Conservation (phyloP, 2,888 invertebrate species). For the Andrena bucephala region DNA sequence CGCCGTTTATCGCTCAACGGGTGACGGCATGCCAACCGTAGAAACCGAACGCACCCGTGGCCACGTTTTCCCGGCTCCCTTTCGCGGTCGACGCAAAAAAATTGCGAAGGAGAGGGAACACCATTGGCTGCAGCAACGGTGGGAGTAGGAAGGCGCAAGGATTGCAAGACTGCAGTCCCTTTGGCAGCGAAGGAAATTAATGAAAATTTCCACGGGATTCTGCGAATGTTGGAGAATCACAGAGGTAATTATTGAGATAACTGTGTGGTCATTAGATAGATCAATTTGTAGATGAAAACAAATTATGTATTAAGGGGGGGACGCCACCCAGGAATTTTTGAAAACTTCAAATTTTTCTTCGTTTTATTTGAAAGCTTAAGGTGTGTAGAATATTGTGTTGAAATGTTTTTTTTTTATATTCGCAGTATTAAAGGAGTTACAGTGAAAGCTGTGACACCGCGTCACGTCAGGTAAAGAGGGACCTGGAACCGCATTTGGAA, state of each 20-base stretch:
- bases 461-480: too few relatives aligned
- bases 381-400: too few relatives aligned
- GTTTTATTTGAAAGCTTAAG: too few relatives aligned
- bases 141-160: slow-evolving; percentile 13
- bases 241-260: slow-evolving; percentile 6
- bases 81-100: slow-evolving; percentile 49
- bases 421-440: too few relatives aligned
- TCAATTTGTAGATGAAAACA: too few relatives aligned
- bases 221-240: not conserved
- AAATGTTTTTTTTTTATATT: too few relatives aligned
- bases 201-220: not conserved
- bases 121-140: not conserved
- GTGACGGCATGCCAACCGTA: slow-evolving; percentile 63
- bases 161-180: not conserved
- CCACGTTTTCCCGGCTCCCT: slow-evolving; percentile 28
- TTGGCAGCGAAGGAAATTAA: not conserved
- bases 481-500: too few relatives aligned
- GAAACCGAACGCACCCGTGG: slow-evolving; percentile 48
- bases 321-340: too few relatives aligned
- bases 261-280: too few relatives aligned
- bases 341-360: too few relatives aligned
- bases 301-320: too few relatives aligned
- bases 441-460: too few relatives aligned
- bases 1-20: slow-evolving; percentile 80
- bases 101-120: slow-evolving; percentile 9